Base-by-base conservation (phyloP, 2,888 invertebrate species). In the Terebella lapidaria region DNA sequence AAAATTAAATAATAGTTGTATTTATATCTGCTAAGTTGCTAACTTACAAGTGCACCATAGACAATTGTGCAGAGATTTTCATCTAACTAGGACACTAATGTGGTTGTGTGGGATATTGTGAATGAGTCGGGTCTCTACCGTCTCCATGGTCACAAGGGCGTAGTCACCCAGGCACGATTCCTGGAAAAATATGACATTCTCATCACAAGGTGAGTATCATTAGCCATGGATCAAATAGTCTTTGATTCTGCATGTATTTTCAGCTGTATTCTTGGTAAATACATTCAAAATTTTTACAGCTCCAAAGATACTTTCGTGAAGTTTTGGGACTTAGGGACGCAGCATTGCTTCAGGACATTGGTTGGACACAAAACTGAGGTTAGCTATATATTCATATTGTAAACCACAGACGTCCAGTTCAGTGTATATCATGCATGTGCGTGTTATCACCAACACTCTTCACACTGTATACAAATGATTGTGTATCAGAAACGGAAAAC, bases 221-320 rank as follows among this genome's bases (percentile, higher is more conserved):
- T n/a, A 15, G n/a, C n/a, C n/a, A n/a, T n/a, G n/a, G n/a, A n/a
- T n/a, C n/a, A n/a, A n/a, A n/a, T n/a, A n/a, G n/a, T n/a, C n/a
- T n/a, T 20, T 57, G 28, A 10, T 54, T 22, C 20, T 56, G 15
- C 10, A 25, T 56, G 2, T 56, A 5, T 35, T 1, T 27, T 1
- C 3, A 18, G 35, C 24, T n/a, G 15, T n/a, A 35, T 35, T 35
- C 42, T 15, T 10, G 10, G 10, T 15, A 35, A 35, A 35, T n/a
- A 35, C n/a, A 15, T 35, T n/a, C n/a, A n/a, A 15, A 45, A 28
- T n/a, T 27, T 46, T 71, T 71, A 30, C 71, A 86, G 89, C 42
- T 94, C 95, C 0, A 94, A 93, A 80, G 99, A 99, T 78, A 90
- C 91, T 5, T 91, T 91, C 78, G 87, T 99, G 0, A 97, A 96